These are phyloP conservation scores for Panurus biarmicus DNA, from an alignment of 2,113 vertebrate species.

Conservation along the genomic window DNA sequence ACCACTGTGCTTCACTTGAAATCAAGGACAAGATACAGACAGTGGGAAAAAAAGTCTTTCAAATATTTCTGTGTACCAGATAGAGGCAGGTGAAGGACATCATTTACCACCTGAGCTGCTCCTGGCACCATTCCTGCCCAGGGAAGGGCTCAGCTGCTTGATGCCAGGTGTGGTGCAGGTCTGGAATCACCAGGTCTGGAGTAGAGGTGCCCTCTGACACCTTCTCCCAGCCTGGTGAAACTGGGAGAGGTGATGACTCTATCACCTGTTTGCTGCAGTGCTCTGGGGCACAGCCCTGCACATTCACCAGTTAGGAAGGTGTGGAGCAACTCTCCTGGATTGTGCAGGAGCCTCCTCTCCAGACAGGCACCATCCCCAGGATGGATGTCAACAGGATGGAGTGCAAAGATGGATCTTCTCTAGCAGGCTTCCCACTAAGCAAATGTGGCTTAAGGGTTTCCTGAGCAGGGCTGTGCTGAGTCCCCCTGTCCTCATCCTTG, in stretches of 20 bases:
- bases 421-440: not conserved
- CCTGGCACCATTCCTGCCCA: not conserved
- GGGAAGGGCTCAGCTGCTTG: not conserved
- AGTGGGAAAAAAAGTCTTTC: not conserved
- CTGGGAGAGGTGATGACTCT: not conserved
- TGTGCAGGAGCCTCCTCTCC: not conserved
- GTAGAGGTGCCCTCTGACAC: not conserved
- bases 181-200: not conserved
- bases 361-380: not conserved
- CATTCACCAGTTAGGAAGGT: not conserved
- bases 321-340: not conserved
- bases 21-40: not conserved
- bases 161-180: accelerated
- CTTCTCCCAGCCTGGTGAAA: not conserved
- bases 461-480: not conserved
- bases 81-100: not conserved
- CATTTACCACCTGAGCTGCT: accelerated
- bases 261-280: not conserved
- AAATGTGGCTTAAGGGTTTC: not conserved
- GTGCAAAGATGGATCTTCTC: not conserved
- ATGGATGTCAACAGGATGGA: not conserved
- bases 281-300: not conserved
- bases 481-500: not conserved
- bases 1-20: not conserved
- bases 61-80: not conserved